Base-by-base conservation (phyloP, 2,113 vertebrate species). In the Otis tarda region DNA sequence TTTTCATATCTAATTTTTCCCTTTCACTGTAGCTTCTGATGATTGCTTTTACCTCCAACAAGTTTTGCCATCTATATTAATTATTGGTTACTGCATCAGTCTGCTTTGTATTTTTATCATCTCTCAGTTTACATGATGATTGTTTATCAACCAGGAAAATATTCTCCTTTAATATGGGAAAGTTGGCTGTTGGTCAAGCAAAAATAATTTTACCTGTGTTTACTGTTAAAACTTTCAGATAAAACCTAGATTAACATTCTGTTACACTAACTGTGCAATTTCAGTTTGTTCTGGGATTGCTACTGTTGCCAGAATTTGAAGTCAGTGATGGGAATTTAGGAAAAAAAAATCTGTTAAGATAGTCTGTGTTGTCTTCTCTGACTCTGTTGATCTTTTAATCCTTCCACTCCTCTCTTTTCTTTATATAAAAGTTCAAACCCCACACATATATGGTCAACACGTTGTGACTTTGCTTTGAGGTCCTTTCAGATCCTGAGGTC, bases 391-490 rank as follows among this genome's bases (percentile, higher is more conserved):
- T 68, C 22, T 35, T 90, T 24, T 87, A 82, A 89, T 84, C n/a
- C 8, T 71, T 93, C 74, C 41, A 76, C 45, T 93, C 25, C 45
- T 65, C 13, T 67, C 12, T 63, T 87, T 64, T 70, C n/a, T 77
- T 68, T 90, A 15, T 41, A 8, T 75, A 50, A 73, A 73, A 73
- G 24, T 57, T 74, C 15, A 30, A 45, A 79, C 30, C 69, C 25
- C 25, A 77, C 35, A 30, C 0, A 0, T 59, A 14, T 74, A 10
- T 3, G 0, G 24, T 74, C 47, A 78, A 15, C 8, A 15, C 1
- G 1, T n/a, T 75, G 25, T 49, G 22, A 64, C 64, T 93, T 53
- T 27, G 16, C 80, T 91, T 82, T 73, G 25, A 55, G 37, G 10
- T 83, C 52, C 45, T 80, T 82, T 73, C 6, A 60, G 74, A 41